phyloP scores from a whole-genome alignment of 1,140 invertebrate genomes.

The Trichogramma pretiosum region DNA sequence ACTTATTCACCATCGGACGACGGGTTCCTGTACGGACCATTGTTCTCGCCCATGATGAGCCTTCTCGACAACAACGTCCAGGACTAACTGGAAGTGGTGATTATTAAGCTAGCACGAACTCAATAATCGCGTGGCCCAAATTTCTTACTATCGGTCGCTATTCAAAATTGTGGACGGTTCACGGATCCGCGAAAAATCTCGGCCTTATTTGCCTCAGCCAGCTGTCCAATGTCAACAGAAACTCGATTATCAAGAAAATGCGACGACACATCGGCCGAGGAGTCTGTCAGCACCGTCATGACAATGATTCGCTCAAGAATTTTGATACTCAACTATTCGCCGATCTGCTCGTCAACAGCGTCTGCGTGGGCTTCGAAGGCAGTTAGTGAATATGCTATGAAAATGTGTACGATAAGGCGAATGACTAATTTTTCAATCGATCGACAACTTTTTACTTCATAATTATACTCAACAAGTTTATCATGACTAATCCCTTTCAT shows the following conservation, averaged over 20 bases:
- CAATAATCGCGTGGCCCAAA: slow-evolving; percentile 83
- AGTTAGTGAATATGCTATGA: slow-evolving; percentile 66
- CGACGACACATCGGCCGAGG: slow-evolving; percentile 65
- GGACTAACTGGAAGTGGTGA: slow-evolving; percentile 77
- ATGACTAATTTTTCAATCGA: neutral
- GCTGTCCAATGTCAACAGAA: slow-evolving; percentile 62
- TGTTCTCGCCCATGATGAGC: slow-evolving; percentile 43
- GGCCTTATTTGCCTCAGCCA: slow-evolving; percentile 60
- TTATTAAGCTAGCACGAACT: slow-evolving; percentile 88
- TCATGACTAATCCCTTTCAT: neutral
- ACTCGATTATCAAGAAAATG: slow-evolving; percentile 55
- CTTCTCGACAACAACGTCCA: slow-evolving; percentile 45
- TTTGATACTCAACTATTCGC: slow-evolving; percentile 57
- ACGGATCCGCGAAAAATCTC: slow-evolving; percentile 78
- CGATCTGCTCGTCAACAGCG: slow-evolving; percentile 52
- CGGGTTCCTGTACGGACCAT: slow-evolving; percentile 32
- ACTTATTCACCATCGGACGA: slow-evolving; percentile 77
- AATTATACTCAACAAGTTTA: neutral
- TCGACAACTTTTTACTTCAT: neutral
- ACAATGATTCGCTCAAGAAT: slow-evolving; percentile 62
- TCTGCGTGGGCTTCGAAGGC: slow-evolving; percentile 55
- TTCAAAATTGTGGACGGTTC: slow-evolving; percentile 87
- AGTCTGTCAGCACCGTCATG: slow-evolving; percentile 59
- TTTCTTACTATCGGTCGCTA: slow-evolving; percentile 78
- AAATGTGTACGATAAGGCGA: slow-evolving; percentile 64